A percentile compares a stretch with the other conserved stretches of the same genome.
These are phyloP conservation scores for Phoxinus dragarum DNA, from an alignment of 2,797 vertebrate species.

Conservation along the genomic window DNA sequence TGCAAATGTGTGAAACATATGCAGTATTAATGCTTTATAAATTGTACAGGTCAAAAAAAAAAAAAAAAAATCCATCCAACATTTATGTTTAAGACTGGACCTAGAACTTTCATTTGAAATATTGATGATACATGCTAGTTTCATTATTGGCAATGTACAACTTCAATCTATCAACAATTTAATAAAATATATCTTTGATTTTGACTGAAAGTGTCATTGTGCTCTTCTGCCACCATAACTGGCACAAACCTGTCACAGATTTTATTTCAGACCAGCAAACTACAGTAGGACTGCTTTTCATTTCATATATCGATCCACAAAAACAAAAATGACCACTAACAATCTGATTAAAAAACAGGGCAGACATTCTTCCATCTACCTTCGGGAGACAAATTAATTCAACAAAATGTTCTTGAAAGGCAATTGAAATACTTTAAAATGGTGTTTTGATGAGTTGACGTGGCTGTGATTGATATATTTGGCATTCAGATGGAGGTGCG, in stretches of 20 bases:
- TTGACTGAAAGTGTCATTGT: conserved; percentile 59
- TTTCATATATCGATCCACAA: conserved; percentile 15
- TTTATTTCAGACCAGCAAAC: conserved; percentile 80
- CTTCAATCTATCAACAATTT: conserved; percentile 17
- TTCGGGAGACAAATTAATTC: conserved; percentile 1
- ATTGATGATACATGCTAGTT: neutral
- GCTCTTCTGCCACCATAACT: conserved; percentile 48
- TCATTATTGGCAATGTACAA: conserved; percentile 27
- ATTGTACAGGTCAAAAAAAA: conserved; percentile 18
- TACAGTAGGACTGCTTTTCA: conserved; percentile 61
- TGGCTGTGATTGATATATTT: conserved; percentile 28
- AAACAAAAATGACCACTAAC: conserved; percentile 27
- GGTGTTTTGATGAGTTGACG: conserved; percentile 41
- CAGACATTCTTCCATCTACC: conserved; percentile 11
- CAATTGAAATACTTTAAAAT: conserved; percentile 41
- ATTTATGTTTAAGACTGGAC: neutral
- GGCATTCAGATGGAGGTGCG: conserved; percentile 47
- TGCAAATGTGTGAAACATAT: conserved; percentile 53
- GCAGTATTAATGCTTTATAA: conserved; percentile 3
- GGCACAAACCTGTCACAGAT: conserved; percentile 31
- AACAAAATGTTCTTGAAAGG: conserved; percentile 25
- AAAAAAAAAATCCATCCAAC: neutral
- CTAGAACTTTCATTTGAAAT: neutral
- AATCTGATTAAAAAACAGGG: neutral
- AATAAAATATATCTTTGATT: conserved; percentile 50